These are phyloP conservation scores for Andrena haemorrhoa DNA, from an alignment of 2,888 invertebrate genomes.

Conservation along the genomic window DNA sequence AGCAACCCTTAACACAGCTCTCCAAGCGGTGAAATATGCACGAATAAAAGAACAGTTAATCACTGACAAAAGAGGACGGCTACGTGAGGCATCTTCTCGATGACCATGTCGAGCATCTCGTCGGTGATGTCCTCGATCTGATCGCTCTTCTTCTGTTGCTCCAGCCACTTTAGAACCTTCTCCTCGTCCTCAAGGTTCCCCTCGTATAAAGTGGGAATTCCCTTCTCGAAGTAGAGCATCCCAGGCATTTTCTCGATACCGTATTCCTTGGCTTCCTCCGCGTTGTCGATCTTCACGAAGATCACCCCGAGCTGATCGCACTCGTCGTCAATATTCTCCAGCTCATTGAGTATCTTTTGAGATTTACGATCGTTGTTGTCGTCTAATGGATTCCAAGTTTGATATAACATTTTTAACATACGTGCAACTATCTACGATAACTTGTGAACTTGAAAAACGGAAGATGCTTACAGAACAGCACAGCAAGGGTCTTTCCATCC, in stretches of 20 bases:
- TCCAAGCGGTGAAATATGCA: background rate
- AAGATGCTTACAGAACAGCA: conserved; percentile 93
- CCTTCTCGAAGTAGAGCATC: conserved; percentile 94
- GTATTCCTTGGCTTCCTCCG: conserved; percentile 95
- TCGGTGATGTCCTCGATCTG: conserved; percentile 98
- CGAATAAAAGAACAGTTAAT: conserved; percentile 22
- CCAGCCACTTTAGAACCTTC: conserved; percentile 94
- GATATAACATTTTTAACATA: background rate
- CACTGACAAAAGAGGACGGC: conserved; percentile 96
- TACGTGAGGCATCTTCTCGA: conserved; percentile 94
- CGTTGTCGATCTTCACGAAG: conserved; percentile 96
- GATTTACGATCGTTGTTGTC: conserved; percentile 96
- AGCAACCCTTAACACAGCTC: background rate
- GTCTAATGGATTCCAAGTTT: conserved; percentile 86
- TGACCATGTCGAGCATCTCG: conserved; percentile 96
- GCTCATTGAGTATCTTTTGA: conserved; percentile 93
- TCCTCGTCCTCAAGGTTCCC: conserved; percentile 95
- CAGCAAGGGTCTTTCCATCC: conserved; percentile 95
- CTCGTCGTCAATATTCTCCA: conserved; percentile 97
- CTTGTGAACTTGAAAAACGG: background rate
- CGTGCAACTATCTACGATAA: background rate
- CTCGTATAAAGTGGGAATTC: conserved; percentile 94
- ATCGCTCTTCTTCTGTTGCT: conserved; percentile 93
- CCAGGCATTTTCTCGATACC: conserved; percentile 95
- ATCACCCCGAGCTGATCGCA: conserved; percentile 95